Base-by-base conservation (phyloP, 2,888 invertebrate species). In the Opisthograptis luteolata region DNA sequence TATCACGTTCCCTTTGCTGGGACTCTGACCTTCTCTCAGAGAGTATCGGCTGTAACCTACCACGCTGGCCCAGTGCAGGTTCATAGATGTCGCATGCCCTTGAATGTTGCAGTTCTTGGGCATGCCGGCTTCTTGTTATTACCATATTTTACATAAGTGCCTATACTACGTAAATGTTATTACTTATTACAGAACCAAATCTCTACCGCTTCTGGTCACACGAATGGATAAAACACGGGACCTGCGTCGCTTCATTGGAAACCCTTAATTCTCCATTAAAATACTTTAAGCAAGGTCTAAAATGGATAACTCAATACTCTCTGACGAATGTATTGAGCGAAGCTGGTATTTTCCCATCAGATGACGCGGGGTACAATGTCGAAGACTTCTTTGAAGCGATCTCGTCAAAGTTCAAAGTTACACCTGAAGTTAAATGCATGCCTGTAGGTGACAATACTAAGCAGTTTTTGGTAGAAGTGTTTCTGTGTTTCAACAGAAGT, bases 161-260 rank as follows among this genome's bases (percentile, higher is more conserved):
- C 20, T 20, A 7, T 20, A 7, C 20, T 20, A 20, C 7, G 20
- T 17, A 20, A 3, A 7, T 20, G 7, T 6, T 25, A 5, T 10
- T 37, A 3, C n/a, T 30, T 31, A 12, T 34, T 41, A 25, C 34
- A 35, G 43, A 27, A 4, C 5, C 9, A 3, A 10, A 8, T n/a
- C 13, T 7, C 9, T 25, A 37, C 25, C 2, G 2, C 3, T 89
- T 96, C 30, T 96, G 95, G 95, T 87, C 92, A 51, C 95, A 96
- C 66, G 96, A 96, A 76, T 96, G 96, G 96, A 72, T 87, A 0
- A 96, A 96, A 66, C 96, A 96, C 69, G 96, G 96, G 0, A 95
- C 95, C 0, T 96, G 96, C 69, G 94, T 95, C 0, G 84, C 92
- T 1, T 55, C 73, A 6, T 55, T 95, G 3, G 81, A 92, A 0